Conservation (phyloP, 2,113 vertebrate species). For the Pangasianodon gigas region DNA sequence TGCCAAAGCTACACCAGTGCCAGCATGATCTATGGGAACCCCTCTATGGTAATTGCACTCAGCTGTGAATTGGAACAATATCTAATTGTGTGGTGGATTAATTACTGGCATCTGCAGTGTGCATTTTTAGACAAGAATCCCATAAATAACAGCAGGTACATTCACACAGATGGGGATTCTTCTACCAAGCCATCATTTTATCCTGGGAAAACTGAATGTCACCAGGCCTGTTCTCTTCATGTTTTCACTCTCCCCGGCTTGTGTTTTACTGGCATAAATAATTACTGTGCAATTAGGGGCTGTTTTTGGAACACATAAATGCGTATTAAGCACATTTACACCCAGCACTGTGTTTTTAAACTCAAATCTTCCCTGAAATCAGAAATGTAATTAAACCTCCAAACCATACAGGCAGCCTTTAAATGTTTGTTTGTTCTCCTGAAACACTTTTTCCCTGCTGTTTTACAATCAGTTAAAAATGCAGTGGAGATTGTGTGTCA, state of each 20-base stretch:
- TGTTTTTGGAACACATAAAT: conserved; percentile 4
- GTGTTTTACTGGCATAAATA: conserved; percentile 74
- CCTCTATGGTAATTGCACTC: conserved; percentile 96
- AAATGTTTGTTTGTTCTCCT: conserved; percentile 60
- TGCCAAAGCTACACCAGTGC: conserved; percentile 87
- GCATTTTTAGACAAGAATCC: conserved; percentile 90
- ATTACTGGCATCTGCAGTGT: conserved; percentile 91
- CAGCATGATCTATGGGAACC: conserved; percentile 83
- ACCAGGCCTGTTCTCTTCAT: conserved; percentile 60
- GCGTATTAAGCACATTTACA: conserved; percentile 57
- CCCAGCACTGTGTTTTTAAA: conserved; percentile 57
- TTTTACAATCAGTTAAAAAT: conserved; percentile 72
- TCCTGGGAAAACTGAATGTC: conserved; percentile 79
- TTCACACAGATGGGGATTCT: conserved; percentile 86
- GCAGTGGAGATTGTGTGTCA: conserved; percentile 43
- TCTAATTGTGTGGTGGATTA: conserved; percentile 98
- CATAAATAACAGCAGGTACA: conserved; percentile 97
- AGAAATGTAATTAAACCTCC: conserved; percentile 69
- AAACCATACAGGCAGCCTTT: conserved; percentile 61
- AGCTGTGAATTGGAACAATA: conserved; percentile 97
- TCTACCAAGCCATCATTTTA: conserved; percentile 78
- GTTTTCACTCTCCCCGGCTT: conserved; percentile 63
- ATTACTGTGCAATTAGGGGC: conserved; percentile 55
- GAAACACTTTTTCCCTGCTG: conserved; percentile 64
- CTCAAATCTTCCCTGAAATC: conserved; percentile 64